Conservation (phyloP, 2,113 vertebrate genomes). For the Callithrix jacchus region DNA sequence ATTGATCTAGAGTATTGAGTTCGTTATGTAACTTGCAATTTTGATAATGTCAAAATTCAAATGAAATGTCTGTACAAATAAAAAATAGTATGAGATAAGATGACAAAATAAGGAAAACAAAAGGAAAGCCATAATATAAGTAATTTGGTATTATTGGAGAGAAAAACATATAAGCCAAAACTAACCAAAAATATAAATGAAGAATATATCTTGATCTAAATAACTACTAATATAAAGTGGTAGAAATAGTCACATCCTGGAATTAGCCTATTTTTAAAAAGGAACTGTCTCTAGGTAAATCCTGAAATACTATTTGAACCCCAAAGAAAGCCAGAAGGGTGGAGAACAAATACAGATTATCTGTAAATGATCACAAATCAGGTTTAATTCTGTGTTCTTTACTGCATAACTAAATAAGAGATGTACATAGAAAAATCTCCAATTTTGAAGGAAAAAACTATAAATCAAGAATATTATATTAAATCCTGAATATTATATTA, state of each 20-base stretch:
- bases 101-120: neutral
- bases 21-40: neutral
- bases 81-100: slow-evolving; percentile 10
- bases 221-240: neutral
- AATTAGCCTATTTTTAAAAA: neutral
- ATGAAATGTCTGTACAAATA: neutral
- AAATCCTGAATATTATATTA: neutral
- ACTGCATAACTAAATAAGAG: neutral
- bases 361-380: neutral
- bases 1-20: neutral
- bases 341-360: neutral
- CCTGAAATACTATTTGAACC: neutral
- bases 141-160: neutral
- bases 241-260: neutral
- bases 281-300: neutral
- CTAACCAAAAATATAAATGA: neutral
- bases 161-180: neutral
- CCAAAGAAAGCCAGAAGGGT: neutral
- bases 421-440: neutral
- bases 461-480: neutral
- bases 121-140: neutral
- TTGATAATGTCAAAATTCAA: neutral
- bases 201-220: neutral
- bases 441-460: neutral
- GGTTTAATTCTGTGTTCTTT: neutral